Evolutionary conservation across 2,113 vertebrate species (phyloP).

Genomic region (Formicarius rufipectus): DNA sequence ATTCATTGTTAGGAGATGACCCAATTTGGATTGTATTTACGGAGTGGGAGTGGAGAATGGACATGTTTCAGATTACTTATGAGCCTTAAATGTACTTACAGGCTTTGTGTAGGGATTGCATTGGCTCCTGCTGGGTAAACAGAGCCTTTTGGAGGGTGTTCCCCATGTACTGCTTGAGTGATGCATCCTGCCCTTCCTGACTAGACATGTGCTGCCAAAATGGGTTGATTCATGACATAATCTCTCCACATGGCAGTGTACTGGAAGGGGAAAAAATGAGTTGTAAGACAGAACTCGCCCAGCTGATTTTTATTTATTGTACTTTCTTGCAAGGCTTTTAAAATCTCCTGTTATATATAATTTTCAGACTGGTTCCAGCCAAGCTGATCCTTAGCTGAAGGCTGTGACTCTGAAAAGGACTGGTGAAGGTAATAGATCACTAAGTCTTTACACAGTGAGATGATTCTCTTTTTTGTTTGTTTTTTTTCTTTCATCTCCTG

Average conservation of each 20-base stretch:
- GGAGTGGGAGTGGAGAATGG: not conserved
- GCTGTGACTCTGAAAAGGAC: not conserved
- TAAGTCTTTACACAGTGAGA: not conserved
- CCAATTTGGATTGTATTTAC: constrained; percentile 11
- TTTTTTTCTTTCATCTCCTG: fast-evolving
- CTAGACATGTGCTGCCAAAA: not conserved
- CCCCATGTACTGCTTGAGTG: not conserved
- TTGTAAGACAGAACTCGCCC: not conserved
- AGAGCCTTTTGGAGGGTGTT: not conserved
- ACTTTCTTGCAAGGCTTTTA: not conserved
- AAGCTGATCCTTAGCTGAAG: not conserved
- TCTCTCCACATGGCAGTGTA: not conserved
- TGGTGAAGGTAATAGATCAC: not conserved
- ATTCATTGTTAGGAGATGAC: constrained; percentile 2
- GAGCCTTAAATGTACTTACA: not conserved
- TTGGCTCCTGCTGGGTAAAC: not conserved
- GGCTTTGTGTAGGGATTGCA: not conserved
- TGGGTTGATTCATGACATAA: not conserved
- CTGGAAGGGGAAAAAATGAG: not conserved
- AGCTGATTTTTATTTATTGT: not conserved
- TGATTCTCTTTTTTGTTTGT: not conserved
- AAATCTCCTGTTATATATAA: not conserved
- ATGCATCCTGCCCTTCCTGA: not conserved
- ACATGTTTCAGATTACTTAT: constrained; percentile 4
- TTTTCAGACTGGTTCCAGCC: not conserved